phyloP scores from a whole-genome alignment of 2,113 vertebrate genomes.

The Crotalus helleri region DNA sequence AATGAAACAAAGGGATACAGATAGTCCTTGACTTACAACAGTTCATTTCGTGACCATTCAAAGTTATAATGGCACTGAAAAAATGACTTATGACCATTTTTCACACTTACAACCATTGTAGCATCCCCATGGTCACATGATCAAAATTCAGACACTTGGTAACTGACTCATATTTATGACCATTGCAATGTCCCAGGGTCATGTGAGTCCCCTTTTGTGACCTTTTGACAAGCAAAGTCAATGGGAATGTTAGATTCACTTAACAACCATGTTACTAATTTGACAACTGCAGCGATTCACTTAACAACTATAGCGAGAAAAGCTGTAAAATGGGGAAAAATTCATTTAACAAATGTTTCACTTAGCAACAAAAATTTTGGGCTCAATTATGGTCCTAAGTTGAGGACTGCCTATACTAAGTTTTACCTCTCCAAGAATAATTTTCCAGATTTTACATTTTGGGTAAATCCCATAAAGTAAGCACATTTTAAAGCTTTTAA shows the following conservation, averaged over 20 bases:
- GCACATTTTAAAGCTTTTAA: not conserved
- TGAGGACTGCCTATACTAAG: not conserved
- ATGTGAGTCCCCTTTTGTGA: not conserved
- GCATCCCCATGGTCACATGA: not conserved
- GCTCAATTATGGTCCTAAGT: not conserved
- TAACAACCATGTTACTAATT: not conserved
- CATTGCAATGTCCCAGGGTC: not conserved
- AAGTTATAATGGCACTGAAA: not conserved
- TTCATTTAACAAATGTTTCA: not conserved
- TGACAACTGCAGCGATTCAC: not conserved
- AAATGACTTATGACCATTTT: not conserved
- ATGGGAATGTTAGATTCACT: not conserved
- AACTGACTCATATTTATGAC: not conserved
- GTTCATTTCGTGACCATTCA: not conserved
- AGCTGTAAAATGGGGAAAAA: not conserved
- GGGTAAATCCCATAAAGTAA: not conserved
- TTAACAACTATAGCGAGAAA: not conserved
- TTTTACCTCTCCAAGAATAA: not conserved
- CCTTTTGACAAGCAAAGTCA: not conserved
- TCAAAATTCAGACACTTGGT: not conserved
- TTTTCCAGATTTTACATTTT: not conserved
- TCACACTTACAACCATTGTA: not conserved
- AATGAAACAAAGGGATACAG: not conserved
- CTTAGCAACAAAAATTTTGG: not conserved
- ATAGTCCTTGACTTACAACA: not conserved